These are phyloP conservation scores for Telenomus remus DNA, from an alignment of 1,140 invertebrate species.

Conservation along the genomic window DNA sequence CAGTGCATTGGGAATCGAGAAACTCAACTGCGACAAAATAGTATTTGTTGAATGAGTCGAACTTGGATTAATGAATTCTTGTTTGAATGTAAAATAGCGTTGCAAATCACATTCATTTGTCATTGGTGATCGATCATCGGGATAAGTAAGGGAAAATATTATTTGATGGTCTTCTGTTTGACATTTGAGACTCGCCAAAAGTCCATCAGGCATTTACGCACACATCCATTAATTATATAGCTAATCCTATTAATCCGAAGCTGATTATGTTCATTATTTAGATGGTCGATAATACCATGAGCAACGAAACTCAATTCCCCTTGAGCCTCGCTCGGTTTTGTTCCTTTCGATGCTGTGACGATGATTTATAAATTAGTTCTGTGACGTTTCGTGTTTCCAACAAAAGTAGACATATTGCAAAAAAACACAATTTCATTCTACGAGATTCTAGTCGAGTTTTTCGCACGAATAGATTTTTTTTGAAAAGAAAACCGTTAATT, in stretches of 20 bases:
- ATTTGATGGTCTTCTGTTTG: slow-evolving; percentile 36
- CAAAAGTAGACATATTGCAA: no score
- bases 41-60: no score
- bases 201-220: slow-evolving; percentile 28
- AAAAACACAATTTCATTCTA: no score
- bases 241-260: slow-evolving; percentile 41
- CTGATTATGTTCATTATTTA: slow-evolving; percentile 42
- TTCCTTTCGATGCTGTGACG: no score
- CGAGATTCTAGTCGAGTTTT: no score
- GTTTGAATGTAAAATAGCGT: no score
- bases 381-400: no score
- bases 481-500: neutral
- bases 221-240: slow-evolving; percentile 48
- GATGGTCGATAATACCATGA: slow-evolving; percentile 19
- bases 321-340: no score
- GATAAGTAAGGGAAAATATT: slow-evolving; percentile 37
- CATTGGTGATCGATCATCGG: slow-evolving; percentile 31
- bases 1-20: no score
- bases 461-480: neutral
- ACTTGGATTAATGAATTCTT: no score
- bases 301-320: slow-evolving; percentile 10
- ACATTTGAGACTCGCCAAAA: slow-evolving; percentile 41
- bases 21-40: no score
- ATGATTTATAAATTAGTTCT: no score
- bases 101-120: neutral